A percentile compares a stretch with the other conserved stretches of the same genome.
These are phyloP conservation scores for Formica selysi DNA, from an alignment of 1,140 invertebrate genomes.

Conservation along the genomic window DNA sequence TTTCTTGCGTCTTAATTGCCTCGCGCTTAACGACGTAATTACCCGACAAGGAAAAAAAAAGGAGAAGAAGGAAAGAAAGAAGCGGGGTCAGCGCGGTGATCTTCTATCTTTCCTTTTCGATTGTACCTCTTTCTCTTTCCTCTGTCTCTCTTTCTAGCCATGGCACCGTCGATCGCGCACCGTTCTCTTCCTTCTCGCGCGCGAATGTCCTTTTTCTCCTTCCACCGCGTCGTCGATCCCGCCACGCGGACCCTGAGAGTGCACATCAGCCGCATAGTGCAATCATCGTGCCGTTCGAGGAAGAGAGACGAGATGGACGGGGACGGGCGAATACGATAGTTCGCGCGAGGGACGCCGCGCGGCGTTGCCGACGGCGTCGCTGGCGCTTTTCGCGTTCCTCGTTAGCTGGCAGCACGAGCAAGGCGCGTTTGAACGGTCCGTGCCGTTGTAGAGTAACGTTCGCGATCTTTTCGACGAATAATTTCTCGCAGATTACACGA, in stretches of 20 bases:
- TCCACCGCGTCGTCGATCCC: not conserved
- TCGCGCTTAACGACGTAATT: slow-evolving; percentile 84
- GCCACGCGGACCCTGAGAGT: slow-evolving; percentile 2
- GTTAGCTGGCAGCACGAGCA: slow-evolving; percentile 84
- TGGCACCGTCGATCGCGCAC: not conserved
- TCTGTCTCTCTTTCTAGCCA: not conserved
- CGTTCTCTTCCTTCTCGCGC: not conserved
- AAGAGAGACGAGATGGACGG: not conserved
- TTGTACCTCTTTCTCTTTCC: not conserved
- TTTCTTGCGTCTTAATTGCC: slow-evolving; percentile 85
- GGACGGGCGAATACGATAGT: slow-evolving; percentile 52
- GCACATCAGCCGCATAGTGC: slow-evolving; percentile 46
- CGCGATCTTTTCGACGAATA: not conserved
- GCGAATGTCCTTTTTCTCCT: slow-evolving; percentile 30
- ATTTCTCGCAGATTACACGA: not conserved
- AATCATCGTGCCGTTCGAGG: slow-evolving; percentile 22
- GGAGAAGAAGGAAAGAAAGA: slow-evolving; percentile 67
- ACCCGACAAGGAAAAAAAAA: slow-evolving; percentile 75
- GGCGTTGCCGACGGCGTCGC: slow-evolving; percentile 71
- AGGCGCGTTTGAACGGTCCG: slow-evolving; percentile 67
- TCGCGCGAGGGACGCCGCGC: slow-evolving; percentile 64
- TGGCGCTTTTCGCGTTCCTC: slow-evolving; percentile 64
- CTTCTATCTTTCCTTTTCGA: slow-evolving; percentile 17
- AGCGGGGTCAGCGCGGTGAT: slow-evolving; percentile 49
- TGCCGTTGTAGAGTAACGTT: not conserved